Base-by-base conservation (phyloP, 2,888 invertebrate species). In the Nineta flava region DNA sequence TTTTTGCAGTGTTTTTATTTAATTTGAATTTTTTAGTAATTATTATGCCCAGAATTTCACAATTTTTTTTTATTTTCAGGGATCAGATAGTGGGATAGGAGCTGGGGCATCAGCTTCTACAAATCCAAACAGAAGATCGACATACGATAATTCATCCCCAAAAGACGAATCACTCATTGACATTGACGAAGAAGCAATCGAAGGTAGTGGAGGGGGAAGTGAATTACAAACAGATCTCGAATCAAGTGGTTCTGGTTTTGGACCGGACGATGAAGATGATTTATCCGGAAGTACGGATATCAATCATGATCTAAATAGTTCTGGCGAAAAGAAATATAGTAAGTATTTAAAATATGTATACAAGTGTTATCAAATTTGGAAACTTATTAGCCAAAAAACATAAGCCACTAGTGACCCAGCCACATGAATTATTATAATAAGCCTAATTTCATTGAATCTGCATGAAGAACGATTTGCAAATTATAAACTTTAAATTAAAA, bases 201-300 rank as follows among this genome's bases (percentile, higher is more conserved):
- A 86, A 64, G 80, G 80, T 53, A 81, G 80, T 58, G 79, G 80
- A 57, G 77, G 73, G 57, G 72, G 74, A 57, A 76, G 75, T 54
- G 81, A 78, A 68, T 76, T 84, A 72, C 79, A 75, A 63, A 76
- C 79, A 67, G 86, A 87, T 69, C 69, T 78, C 57, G 87, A 87
- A 72, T 83, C 85, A 62, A 87, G 87, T 62, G 88, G 88, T 60
- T 87, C 87, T 65, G 88, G 88, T 56, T 81, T 79, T 71, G 87
- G 87, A 56, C 82, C 83, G 55, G 84, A 84, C 73, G 87, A 87
- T 75, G 87, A 87, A 63, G 86, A 81, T 60, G 74, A 73, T 32
- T 65, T 38, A 26, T 26, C 26, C 26, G 26, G 65, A 51, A 26
- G 26, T 7, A 7, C 26, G 26, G 26, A 26, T 26, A 26, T 26